Evolutionary conservation across 1,140 invertebrate genomes (phyloP), one percentile per base, ranked within the genome.

Genomic region (Tetramorium parvispinum): DNA sequence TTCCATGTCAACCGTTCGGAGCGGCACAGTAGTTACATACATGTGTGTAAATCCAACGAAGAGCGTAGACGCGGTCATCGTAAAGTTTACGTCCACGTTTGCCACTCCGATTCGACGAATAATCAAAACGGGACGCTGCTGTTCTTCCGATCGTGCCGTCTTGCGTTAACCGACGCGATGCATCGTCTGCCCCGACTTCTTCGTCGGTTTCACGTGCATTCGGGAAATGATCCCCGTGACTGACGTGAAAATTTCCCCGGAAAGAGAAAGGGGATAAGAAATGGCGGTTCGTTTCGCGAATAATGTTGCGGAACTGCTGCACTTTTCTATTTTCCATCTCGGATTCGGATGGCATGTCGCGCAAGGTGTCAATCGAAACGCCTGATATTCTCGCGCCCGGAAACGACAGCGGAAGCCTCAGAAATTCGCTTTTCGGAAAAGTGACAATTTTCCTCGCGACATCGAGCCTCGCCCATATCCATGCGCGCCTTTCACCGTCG

Each of bases 21-120:
- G 11, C 46, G 11, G 11, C 10, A 24, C 32, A 24, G 21, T 4
- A 5, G 46, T 53, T 55, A 68, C 46, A 55, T 55, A 27, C 16
- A 40, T 40, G 18, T 51, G 11, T 55, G 43, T 32, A 43, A n/a
- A 71, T 27, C 51, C 27, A 59, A 27, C 40, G 37, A 55, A 27
- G 24, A 37, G 21, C 49, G n/a, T n/a, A 53, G 55, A 63, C 55
- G 51, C 37, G 61, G 43, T n/a, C 55, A 55, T 65, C 68, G 88
- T 59, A 27, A 85, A 87, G 77, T 78, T 87, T 32, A 18, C 70
- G 51, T 85, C 89, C 89, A 89, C 81, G 75, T 90, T 87, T 77
- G 75, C 43, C 75, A 79, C 75, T 66, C n/a, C 3, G 18, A 13
- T 90, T 88, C 85, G 65, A 71, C 86, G 65, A 88, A 86, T 85